phyloP scores from a whole-genome alignment of 2,888 invertebrate genomes.

The Harpalus rubripes region DNA sequence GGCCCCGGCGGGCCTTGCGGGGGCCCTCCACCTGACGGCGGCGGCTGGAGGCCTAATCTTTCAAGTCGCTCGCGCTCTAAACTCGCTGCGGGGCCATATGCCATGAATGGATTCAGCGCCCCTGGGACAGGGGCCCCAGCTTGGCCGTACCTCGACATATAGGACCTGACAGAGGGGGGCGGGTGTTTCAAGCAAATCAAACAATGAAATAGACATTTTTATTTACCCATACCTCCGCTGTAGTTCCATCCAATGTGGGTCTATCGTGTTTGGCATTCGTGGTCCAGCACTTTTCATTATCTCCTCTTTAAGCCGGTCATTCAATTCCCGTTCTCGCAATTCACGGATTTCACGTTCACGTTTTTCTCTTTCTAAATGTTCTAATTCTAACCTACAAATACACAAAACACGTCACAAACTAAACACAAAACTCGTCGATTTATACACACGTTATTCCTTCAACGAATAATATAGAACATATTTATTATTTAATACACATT shows the following conservation, averaged over 20 bases:
- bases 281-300: constrained; percentile 86
- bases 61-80: constrained; percentile 93
- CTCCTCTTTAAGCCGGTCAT: constrained; percentile 75
- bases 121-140: constrained; percentile 77
- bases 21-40: constrained; percentile 73
- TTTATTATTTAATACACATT: no score
- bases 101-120: constrained; percentile 86
- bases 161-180: neutral
- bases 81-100: constrained; percentile 79
- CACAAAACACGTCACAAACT: neutral
- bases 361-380: constrained; percentile 85
- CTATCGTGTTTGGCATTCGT: constrained; percentile 79
- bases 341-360: constrained; percentile 86
- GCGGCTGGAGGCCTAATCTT: constrained; percentile 86
- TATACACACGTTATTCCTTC: neutral
- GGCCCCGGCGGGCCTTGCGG: constrained; percentile 78
- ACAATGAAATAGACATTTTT: neutral
- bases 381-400: constrained; percentile 79
- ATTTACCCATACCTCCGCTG: constrained; percentile 84
- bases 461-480: no score
- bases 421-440: neutral
- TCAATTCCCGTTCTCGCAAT: constrained; percentile 53
- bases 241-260: constrained; percentile 92
- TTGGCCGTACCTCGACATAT: constrained; percentile 71
- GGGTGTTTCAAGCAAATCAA: neutral